Conservation (phyloP, 2,797 vertebrate species). For the Pantherophis alleghaniensis region DNA sequence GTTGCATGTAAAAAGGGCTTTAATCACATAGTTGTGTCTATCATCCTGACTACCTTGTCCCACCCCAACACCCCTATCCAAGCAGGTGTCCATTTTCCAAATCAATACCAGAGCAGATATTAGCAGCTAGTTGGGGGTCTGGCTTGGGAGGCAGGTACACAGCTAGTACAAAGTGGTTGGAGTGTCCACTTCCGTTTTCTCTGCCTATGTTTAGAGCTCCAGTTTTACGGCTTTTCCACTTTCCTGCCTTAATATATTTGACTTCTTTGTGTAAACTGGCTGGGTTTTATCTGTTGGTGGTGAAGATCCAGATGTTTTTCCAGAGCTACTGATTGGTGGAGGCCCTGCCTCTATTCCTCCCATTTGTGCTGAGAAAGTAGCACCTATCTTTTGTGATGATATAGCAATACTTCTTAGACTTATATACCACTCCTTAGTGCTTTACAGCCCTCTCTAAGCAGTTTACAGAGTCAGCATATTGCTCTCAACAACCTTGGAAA, state of each 20-base stretch:
- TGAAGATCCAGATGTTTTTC: neutral
- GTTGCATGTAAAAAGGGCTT: neutral
- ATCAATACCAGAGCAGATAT: neutral
- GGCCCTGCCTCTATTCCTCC: neutral
- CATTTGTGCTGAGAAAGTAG: neutral
- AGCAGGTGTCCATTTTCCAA: neutral
- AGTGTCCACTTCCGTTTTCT: neutral
- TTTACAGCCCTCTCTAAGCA: neutral
- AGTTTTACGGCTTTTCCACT: neutral
- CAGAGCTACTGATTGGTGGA: neutral
- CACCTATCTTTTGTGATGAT: neutral
- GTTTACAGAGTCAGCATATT: neutral
- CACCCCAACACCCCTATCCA: neutral
- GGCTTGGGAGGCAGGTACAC: neutral
- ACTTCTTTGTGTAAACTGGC: neutral
- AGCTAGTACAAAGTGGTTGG: neutral
- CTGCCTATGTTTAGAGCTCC: neutral
- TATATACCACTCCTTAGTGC: neutral
- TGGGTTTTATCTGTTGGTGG: neutral
- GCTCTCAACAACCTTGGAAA: neutral
- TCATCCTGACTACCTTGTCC: neutral
- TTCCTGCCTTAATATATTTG: neutral
- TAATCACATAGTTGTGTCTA: neutral
- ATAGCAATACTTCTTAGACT: neutral
- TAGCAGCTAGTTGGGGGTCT: neutral